phyloP scores from a whole-genome alignment of 1,140 invertebrate species.

The Drosophila trapezifrons region DNA sequence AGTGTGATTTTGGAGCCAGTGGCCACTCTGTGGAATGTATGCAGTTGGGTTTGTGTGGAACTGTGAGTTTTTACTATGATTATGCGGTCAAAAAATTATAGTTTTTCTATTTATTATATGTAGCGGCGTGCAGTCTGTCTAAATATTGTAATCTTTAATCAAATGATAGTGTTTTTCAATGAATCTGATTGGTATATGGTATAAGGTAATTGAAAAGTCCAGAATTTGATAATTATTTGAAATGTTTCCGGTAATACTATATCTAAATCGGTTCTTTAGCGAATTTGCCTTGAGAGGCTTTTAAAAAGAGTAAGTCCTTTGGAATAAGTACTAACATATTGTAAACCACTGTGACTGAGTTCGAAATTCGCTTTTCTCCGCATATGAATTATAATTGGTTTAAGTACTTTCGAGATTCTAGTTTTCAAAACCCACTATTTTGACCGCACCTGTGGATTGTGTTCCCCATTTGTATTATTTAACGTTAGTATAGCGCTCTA shows the following conservation, averaged over 20 bases:
- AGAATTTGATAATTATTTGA: too few relatives aligned
- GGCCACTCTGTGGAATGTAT: slow-evolving; percentile 74
- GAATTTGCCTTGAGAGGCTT: too few relatives aligned
- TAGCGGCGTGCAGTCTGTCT: background rate
- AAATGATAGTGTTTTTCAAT: too few relatives aligned
- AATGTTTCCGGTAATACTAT: too few relatives aligned
- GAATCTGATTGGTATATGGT: too few relatives aligned
- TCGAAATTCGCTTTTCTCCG: background rate
- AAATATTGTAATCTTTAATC: too few relatives aligned
- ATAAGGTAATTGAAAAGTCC: too few relatives aligned
- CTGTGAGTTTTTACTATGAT: background rate
- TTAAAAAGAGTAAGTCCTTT: too few relatives aligned
- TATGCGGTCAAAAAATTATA: slow-evolving; percentile 18
- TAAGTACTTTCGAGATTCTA: background rate
- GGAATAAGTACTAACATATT: too few relatives aligned
- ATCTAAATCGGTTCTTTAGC: too few relatives aligned
- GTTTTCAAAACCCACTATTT: background rate
- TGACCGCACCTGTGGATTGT: slow-evolving; percentile 10
- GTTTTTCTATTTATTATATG: too few relatives aligned
- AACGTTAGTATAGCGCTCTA: slow-evolving; percentile 63
- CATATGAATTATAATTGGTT: background rate
- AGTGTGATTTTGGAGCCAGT: slow-evolving; percentile 84
- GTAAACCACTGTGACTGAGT: background rate
- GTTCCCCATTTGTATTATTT: slow-evolving; percentile 6
- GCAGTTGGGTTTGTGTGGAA: slow-evolving; percentile 31